Conservation (phyloP, 1,140 invertebrate species). For the Phortica variegata region DNA sequence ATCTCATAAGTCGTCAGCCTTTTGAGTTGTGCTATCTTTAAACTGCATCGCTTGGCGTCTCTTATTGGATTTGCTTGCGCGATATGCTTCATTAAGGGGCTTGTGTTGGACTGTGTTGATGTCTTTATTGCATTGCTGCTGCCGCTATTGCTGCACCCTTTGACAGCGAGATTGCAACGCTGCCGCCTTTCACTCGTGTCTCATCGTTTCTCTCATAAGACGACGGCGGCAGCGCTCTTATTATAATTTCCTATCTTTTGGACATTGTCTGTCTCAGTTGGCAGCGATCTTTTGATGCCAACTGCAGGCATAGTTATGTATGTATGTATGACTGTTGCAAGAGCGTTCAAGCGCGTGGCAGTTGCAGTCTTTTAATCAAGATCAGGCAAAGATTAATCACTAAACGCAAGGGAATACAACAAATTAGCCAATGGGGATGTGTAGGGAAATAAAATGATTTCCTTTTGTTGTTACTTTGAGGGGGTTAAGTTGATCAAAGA, state of each 20-base stretch:
- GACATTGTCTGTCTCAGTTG: constrained; percentile 18
- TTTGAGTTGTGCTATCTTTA: constrained; percentile 4
- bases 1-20: constrained; percentile 36
- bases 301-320: constrained; percentile 45
- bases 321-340: constrained; percentile 42
- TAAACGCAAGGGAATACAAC: too few species aligned
- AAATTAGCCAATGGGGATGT: too few species aligned
- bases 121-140: constrained; percentile 43
- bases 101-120: constrained; percentile 41
- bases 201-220: too few species aligned
- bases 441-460: too few species aligned
- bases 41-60: not conserved
- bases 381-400: too few species aligned
- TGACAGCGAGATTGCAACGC: too few species aligned
- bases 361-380: constrained; percentile 39
- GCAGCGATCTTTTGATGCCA: constrained; percentile 37
- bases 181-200: too few species aligned
- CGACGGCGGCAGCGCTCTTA: too few species aligned
- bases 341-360: constrained; percentile 12
- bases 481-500: too few species aligned
- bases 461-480: too few species aligned
- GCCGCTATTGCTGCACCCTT: constrained; percentile 21
- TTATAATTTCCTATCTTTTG: constrained; percentile 39
- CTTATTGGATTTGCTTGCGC: not conserved
- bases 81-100: constrained; percentile 36